Evolutionary conservation across 2,797 vertebrate species (phyloP), one percentile per base, ranked within the genome.

Genomic region (Chromobotia macracanthus): DNA sequence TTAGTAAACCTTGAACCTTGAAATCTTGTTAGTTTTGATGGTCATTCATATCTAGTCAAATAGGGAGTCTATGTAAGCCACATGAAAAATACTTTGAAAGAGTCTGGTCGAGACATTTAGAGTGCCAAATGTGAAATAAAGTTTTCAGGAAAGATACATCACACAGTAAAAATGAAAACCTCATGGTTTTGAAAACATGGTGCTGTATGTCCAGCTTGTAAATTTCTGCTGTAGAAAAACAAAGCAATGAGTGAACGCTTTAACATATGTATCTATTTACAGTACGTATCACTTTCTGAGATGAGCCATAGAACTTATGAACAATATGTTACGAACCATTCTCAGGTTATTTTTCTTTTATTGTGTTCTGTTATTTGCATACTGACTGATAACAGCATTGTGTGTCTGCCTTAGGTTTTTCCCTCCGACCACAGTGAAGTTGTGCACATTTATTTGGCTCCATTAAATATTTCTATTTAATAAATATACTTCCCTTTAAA

Each of bases 51-150:
- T 69, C 75, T 77, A 68, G 55, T 73, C 71, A 73, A 28, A 72
- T 25, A 60, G 3, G 3, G 15, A 73, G 38, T 68, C 13, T 69
- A 28, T 44, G 19, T 71, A 38, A 64, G 61, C 67, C 44, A 69
- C 53, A 35, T 69, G 55, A 35, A 38, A 69, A 77, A 48, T 23
- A 41, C 50, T 58, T 60, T 53, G 41, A 56, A 7, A 48, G 28
- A 66, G 69, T 77, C 18, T 1, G 44, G 50, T 12, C 66, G 41
- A 72, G 64, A 82, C 15, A 0, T 75, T 19, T 75, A 6, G 63
- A 74, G 82, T 84, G 82, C 79, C 82, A 84, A 84, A 80, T 60
- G 67, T 83, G 61, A 77, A 72, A 48, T 70, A 44, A 77, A 81
- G 61, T 63, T 44, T 72, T 76, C 75, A 79, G 71, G 55, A 76